Evolutionary conservation across 2,888 invertebrate species (phyloP), one percentile per base, ranked within the genome.

Genomic region (Plusia festucae): DNA sequence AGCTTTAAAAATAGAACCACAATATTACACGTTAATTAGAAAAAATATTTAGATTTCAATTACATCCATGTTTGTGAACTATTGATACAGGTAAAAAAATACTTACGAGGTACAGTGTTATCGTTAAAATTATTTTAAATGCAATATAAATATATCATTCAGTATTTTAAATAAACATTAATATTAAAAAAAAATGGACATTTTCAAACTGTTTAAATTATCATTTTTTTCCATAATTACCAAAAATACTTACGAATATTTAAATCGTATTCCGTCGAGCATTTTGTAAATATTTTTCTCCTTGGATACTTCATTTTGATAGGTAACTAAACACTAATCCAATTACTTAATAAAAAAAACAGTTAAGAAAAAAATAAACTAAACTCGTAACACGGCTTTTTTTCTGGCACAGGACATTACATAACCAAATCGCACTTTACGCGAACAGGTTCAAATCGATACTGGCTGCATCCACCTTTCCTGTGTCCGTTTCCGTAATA

Each of bases 401-500:
- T n/a, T 40, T 13, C 13, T 15, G n/a, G 16, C 53, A 55, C 44
- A 27, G 30, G 52, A 58, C 73, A 78, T 73, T 63, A 81, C 79
- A 79, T 82, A 81, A 82, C 76, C 70, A 76, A 82, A 85, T 88
- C 88, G 88, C 94, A 94, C 94, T 92, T 94, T 88, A 89, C 94
- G 63, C 90, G 77, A 78, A 90, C 93, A 93, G 90, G 90, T 92
- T 91, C 90, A 83, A 88, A 88, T 84, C 82, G 73, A 78, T 85
- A 94, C 94, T 94, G 94, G 85, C 90, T 87, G 87, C 72, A 86
- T 74, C 76, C 71, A 78, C 78, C 82, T 83, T 79, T 88, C 89
- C 89, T 86, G 89, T 91, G 92, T 93, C 93, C 93, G 91, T 93
- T 93, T 92, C 90, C 90, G 89, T 91, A 90, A 88, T 91, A 91